A percentile compares a stretch with the other conserved stretches of the same genome.
Conservation (phyloP, 2,113 vertebrate genomes). For the Tiliqua scincoides region DNA sequence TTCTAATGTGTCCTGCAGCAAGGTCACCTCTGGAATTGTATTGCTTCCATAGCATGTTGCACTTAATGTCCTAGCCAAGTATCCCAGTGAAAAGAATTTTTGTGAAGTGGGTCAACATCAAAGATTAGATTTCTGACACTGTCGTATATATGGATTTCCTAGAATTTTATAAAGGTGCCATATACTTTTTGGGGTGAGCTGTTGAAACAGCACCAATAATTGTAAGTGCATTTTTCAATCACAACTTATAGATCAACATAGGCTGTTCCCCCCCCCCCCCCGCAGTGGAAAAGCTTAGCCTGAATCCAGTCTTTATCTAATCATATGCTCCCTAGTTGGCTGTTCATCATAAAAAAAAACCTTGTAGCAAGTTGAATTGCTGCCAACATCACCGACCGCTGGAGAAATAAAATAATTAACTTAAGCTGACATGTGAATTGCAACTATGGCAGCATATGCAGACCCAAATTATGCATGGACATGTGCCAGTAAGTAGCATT, state of each 20-base stretch:
- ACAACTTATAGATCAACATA: not conserved
- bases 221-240: not conserved
- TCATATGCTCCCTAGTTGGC: slow-evolving; percentile 10
- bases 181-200: not conserved
- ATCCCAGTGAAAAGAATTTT: not conserved
- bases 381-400: slow-evolving; percentile 14
- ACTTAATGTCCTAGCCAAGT: not conserved
- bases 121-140: slow-evolving; percentile 5
- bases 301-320: slow-evolving; percentile 2
- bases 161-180: not conserved
- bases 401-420: slow-evolving; percentile 36
- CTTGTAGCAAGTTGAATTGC: not conserved
- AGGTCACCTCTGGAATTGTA: not conserved
- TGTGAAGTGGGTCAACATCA: not conserved
- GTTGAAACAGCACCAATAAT: not conserved
- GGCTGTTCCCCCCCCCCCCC: not conserved
- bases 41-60: not conserved
- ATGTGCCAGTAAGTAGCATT: not conserved
- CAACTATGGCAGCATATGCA: slow-evolving; percentile 1
- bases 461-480: slow-evolving; percentile 14
- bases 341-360: slow-evolving; percentile 13
- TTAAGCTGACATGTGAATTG: not conserved
- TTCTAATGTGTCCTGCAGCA: not conserved
- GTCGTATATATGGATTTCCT: not conserved
- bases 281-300: not conserved